These are phyloP conservation scores for Hemistola chrysoprasaria DNA, from an alignment of 2,888 invertebrate species.

Conservation along the genomic window DNA sequence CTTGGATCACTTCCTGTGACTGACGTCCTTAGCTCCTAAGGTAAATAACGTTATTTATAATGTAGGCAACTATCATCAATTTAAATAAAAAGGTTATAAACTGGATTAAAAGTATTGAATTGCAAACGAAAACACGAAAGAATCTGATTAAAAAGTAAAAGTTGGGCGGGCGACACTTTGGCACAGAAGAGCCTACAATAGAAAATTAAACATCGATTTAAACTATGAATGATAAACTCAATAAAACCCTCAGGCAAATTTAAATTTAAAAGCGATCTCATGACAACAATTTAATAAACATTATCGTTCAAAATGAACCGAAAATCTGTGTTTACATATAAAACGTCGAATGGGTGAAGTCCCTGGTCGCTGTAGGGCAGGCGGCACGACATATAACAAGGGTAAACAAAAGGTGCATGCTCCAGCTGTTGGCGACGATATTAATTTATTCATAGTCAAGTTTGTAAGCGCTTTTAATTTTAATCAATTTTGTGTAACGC, in stretches of 20 bases:
- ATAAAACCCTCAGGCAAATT: neutral
- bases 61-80: too few relatives aligned
- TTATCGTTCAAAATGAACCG: neutral
- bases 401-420: slow-evolving; percentile 11
- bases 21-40: neutral
- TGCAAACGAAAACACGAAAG: too few relatives aligned
- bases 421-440: slow-evolving; percentile 15
- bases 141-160: too few relatives aligned
- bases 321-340: neutral
- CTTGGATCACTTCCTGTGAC: slow-evolving; percentile 10
- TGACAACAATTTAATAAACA: neutral
- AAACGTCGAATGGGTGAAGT: neutral
- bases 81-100: too few relatives aligned
- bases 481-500: slow-evolving; percentile 24
- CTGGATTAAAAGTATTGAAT: too few relatives aligned
- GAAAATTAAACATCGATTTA: too few relatives aligned
- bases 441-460: slow-evolving; percentile 25
- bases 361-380: neutral
- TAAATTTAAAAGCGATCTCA: neutral
- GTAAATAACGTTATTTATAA: too few relatives aligned
- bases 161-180: too few relatives aligned
- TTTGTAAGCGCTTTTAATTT: slow-evolving; percentile 23
- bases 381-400: neutral
- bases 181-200: too few relatives aligned
- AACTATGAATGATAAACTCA: too few relatives aligned